phyloP scores from a whole-genome alignment of 2,888 invertebrate species.

The Chaetogeoica ovagalla region DNA sequence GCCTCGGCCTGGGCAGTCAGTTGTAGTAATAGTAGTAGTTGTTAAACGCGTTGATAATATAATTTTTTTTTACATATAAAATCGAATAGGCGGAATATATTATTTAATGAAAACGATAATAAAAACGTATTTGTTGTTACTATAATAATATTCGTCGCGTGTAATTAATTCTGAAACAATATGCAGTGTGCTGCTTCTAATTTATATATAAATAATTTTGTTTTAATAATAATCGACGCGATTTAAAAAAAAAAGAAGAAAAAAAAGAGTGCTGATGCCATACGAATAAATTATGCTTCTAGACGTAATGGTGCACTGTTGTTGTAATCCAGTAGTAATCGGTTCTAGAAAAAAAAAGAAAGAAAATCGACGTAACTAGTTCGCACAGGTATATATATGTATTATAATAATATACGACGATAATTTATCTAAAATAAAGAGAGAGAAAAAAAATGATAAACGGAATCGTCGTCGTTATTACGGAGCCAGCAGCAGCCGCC shows the following conservation, averaged over 20 bases:
- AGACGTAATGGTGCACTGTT: slow-evolving; percentile 50
- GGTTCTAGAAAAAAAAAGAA: background rate
- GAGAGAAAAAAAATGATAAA: background rate
- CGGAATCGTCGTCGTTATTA: background rate
- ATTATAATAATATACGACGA: background rate
- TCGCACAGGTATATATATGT: background rate
- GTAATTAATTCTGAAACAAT: too few species aligned
- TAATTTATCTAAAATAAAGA: background rate
- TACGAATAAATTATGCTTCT: slow-evolving; percentile 49
- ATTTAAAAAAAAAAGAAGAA: slow-evolving; percentile 7
- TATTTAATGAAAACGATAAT: background rate
- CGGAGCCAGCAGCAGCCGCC: too few species aligned
- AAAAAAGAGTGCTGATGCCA: slow-evolving; percentile 27
- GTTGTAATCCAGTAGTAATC: background rate
- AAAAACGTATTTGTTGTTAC: background rate
- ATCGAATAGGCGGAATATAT: too few species aligned
- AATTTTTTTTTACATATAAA: too few species aligned
- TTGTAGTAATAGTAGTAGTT: too few species aligned
- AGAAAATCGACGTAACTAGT: background rate
- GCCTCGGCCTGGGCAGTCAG: too few species aligned
- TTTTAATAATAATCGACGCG: background rate
- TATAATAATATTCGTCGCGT: background rate
- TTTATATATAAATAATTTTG: background rate
- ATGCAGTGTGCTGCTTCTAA: background rate
- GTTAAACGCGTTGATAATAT: too few species aligned